Base-by-base conservation (phyloP, 2,797 vertebrate genomes). In the Rhabdomys pumilio region DNA sequence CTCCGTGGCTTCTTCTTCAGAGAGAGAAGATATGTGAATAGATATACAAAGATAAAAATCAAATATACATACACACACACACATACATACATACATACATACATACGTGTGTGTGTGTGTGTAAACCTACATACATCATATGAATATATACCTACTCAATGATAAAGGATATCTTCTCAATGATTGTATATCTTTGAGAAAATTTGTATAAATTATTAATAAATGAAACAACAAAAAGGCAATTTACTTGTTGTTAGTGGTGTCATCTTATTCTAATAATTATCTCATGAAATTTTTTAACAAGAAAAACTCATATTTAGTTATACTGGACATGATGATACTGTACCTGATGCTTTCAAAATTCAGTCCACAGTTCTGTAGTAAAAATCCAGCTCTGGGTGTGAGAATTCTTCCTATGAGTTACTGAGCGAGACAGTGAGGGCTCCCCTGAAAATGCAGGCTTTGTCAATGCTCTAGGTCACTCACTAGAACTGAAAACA, bases 101-200 rank as follows among this genome's bases (percentile, higher is more conserved):
- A 3, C 7, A n/a, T n/a, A 1, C 12, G 1, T 79, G 26, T 12
- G 2, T 80, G 8, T 29, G 7, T 47, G n/a, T n/a, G 4, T n/a
- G 38, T 65, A 31, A 72, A 38, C 65, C 9, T 65, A 38, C 26
- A 34, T 19, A 47, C 3, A 31, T 29, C 8, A 20, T 20, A 63
- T 63, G 14, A 41, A 83, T 44, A 44, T 63, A 26, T 44, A 47
- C 10, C 17, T 63, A 47, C 41, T 84, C 41, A 47, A 22, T 6
- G 29, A 65, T 65, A 31, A 84, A 65, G 26, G 41, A 17, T 34
- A 2, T 38, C 38, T 38, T 38, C 38, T 38, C 38, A 34, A 34
- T 26, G 9, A 47, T 47, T 34, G 2, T 61, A 84, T 15, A 44
- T 19, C 9, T 31, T 17, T 44, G 41, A 63, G 14, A 83, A 83